These are phyloP conservation scores for Ophion slaviceki DNA, from an alignment of 2,888 invertebrate species.

Conservation along the genomic window DNA sequence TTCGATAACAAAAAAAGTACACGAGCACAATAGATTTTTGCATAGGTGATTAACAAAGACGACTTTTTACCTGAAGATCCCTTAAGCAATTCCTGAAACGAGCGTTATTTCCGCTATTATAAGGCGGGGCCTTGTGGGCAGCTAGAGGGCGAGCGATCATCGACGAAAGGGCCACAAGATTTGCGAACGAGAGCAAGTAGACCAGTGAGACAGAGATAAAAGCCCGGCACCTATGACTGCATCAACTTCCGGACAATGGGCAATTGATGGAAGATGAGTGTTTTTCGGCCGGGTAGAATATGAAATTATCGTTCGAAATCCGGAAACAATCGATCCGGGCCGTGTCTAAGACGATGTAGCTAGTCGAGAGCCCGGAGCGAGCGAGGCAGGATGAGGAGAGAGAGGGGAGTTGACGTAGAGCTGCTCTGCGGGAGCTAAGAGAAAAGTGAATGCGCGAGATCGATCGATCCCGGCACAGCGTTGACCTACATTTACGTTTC, in stretches of 20 bases:
- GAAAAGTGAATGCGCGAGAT: slow-evolving; percentile 67
- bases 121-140: background rate
- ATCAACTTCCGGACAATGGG: background rate
- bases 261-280: background rate
- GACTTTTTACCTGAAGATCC: background rate
- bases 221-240: background rate
- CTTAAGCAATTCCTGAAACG: background rate
- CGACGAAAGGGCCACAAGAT: slow-evolving; percentile 13
- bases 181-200: slow-evolving; percentile 5
- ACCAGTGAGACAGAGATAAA: background rate
- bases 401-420: slow-evolving; percentile 51
- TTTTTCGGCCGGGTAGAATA: background rate
- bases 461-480: slow-evolving; percentile 66
- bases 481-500: slow-evolving; percentile 65
- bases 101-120: background rate
- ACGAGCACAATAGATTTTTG: background rate
- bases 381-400: slow-evolving; percentile 17
- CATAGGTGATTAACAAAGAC: background rate
- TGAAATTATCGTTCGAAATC: slow-evolving; percentile 32
- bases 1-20: no score
- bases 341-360: slow-evolving; percentile 52
- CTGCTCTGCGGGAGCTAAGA: slow-evolving; percentile 54
- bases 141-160: slow-evolving; percentile 7
- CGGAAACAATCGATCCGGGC: slow-evolving; percentile 53
- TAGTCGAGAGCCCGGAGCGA: slow-evolving; percentile 43